These are phyloP conservation scores for Drosophila ohnishii DNA, from an alignment of 1,140 invertebrate species.

Conservation along the genomic window DNA sequence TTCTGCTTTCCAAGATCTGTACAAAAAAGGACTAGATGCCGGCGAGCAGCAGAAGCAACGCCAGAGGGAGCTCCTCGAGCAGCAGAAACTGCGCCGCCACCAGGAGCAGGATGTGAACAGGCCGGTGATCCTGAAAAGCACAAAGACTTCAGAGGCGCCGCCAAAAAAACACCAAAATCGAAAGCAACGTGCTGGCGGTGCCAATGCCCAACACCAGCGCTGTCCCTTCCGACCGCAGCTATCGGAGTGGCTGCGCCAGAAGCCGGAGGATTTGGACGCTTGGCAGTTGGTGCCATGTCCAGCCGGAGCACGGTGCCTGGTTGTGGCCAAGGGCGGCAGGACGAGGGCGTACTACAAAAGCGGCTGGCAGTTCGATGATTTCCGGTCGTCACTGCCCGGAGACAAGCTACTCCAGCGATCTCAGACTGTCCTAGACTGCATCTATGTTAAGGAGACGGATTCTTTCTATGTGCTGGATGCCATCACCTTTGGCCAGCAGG, in stretches of 20 bases:
- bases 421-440: conserved; percentile 89
- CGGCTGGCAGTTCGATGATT: conserved; percentile 86
- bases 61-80: conserved; percentile 39
- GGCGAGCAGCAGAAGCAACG: conserved; percentile 61
- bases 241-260: conserved; percentile 96
- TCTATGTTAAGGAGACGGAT: conserved; percentile 87
- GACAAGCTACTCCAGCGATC: conserved; percentile 84
- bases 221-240: conserved; percentile 75
- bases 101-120: conserved; percentile 80
- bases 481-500: conserved; percentile 91
- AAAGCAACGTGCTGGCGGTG: conserved; percentile 27
- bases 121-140: neutral
- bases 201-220: neutral
- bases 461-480: conserved; percentile 92
- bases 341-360: conserved; percentile 89
- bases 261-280: conserved; percentile 89
- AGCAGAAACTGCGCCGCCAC: conserved; percentile 55
- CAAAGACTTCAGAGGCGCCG: neutral
- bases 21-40: conserved; percentile 58
- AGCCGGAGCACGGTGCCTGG: conserved; percentile 89
- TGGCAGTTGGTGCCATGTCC: conserved; percentile 95
- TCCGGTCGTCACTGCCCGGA: conserved; percentile 90
- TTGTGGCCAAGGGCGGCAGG: conserved; percentile 89
- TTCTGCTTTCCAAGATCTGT: conserved; percentile 50
- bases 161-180: neutral